phyloP scores from a whole-genome alignment of 2,888 invertebrate genomes.

The Odontomyia ornata region DNA sequence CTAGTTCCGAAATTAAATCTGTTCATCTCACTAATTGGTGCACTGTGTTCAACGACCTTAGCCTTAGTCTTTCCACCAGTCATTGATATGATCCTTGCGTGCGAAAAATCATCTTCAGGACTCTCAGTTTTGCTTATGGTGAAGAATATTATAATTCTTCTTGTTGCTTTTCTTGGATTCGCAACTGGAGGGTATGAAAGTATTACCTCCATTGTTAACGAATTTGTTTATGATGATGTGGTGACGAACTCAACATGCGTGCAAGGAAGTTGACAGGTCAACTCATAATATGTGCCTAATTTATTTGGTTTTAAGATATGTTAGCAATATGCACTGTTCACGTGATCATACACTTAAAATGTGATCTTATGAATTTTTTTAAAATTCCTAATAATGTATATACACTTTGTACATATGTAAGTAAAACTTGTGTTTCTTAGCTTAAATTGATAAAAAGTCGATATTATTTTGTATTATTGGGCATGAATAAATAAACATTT shows the following conservation, averaged over 20 bases:
- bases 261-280: background rate
- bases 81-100: constrained; percentile 79
- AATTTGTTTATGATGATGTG: constrained; percentile 52
- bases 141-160: constrained; percentile 73
- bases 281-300: background rate
- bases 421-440: no score
- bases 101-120: constrained; percentile 68
- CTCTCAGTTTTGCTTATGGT: constrained; percentile 64
- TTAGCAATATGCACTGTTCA: background rate
- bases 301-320: background rate
- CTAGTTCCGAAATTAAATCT: constrained; percentile 84
- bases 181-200: constrained; percentile 80
- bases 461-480: no score
- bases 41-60: constrained; percentile 86
- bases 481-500: no score
- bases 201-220: constrained; percentile 68
- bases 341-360: background rate
- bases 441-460: no score
- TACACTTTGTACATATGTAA: background rate
- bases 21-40: constrained; percentile 92
- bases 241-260: constrained; percentile 1
- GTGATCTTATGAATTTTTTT: background rate
- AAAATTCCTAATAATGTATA: background rate
- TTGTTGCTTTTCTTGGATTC: constrained; percentile 76
- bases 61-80: constrained; percentile 90